Percentiles rank a stretch among this genome's conserved stretches.
Evolutionary conservation across 2,113 vertebrate genomes (phyloP).

Genomic region (Nycticebus coucang): DNA sequence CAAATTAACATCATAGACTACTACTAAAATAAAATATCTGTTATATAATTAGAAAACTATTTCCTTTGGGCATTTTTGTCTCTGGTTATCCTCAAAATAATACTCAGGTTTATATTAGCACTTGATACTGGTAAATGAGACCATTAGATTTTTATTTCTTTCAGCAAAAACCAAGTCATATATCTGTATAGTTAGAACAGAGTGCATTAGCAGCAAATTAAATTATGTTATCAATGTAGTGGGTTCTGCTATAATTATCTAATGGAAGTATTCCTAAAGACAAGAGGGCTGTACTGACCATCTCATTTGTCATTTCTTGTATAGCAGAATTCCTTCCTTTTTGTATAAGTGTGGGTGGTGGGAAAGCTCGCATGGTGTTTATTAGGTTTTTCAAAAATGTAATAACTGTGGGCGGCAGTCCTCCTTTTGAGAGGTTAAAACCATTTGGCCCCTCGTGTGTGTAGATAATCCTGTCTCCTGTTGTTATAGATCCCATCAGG

Average conservation of each 20-base stretch:
- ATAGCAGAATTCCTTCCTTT: background rate
- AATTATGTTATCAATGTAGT: background rate
- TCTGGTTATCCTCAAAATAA: slow-evolving; percentile 50
- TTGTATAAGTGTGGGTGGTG: background rate
- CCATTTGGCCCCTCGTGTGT: background rate
- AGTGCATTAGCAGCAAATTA: background rate
- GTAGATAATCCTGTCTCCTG: slow-evolving; percentile 12
- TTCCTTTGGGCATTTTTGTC: slow-evolving; percentile 39
- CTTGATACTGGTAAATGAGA: slow-evolving; percentile 31
- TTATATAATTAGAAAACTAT: slow-evolving; percentile 42
- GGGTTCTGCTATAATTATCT: background rate
- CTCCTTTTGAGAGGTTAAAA: background rate
- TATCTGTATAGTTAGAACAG: background rate
- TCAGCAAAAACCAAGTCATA: slow-evolving; percentile 21
- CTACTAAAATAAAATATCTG: background rate
- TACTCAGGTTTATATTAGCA: slow-evolving; percentile 68
- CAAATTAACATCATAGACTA: background rate
- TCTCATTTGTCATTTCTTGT: background rate
- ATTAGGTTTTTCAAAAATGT: background rate
- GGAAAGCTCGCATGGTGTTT: background rate
- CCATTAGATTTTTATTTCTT: background rate
- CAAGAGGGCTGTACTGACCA: background rate
- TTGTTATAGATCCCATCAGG: slow-evolving; percentile 49
- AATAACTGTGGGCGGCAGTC: background rate
- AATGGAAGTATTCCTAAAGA: background rate